Percentiles rank a stretch among this genome's conserved stretches.
Conservation (phyloP, 2,797 vertebrate species). For the Rhadinocentrus ornatus region DNA sequence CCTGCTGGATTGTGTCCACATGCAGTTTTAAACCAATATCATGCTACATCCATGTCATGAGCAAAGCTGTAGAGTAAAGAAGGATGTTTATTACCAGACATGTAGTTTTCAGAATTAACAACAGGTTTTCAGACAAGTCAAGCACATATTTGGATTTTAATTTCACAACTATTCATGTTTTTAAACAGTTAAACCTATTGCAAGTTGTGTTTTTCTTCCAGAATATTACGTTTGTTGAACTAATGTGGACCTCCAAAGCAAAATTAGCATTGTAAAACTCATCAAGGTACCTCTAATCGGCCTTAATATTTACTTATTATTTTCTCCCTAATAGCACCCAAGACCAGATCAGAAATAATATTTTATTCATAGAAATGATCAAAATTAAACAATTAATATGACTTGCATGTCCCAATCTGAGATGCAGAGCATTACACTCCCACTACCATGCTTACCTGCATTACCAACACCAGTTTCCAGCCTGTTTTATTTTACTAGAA, state of each 20-base stretch:
- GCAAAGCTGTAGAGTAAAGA: background rate
- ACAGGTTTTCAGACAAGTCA: background rate
- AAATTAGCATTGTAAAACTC: no score
- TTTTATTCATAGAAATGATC: background rate
- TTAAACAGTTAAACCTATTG: background rate
- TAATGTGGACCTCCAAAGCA: no score
- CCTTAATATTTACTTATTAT: no score
- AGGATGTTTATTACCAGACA: background rate
- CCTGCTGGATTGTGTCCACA: conserved; percentile 3
- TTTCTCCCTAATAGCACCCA: background rate
- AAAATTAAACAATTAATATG: no score
- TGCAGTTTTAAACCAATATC: background rate
- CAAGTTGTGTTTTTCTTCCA: no score
- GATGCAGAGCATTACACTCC: background rate
- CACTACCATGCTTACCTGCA: background rate
- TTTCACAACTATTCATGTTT: background rate
- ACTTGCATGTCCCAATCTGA: background rate
- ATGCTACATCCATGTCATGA: conserved; percentile 18
- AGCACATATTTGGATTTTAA: background rate
- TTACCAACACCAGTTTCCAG: background rate
- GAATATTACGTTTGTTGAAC: no score
- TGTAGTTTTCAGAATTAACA: background rate
- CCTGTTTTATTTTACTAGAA: background rate
- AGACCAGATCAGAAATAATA: background rate
- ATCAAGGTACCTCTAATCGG: no score